These are phyloP conservation scores for Trichonephila clavipes DNA, from an alignment of 1,140 invertebrate genomes.

Conservation along the genomic window DNA sequence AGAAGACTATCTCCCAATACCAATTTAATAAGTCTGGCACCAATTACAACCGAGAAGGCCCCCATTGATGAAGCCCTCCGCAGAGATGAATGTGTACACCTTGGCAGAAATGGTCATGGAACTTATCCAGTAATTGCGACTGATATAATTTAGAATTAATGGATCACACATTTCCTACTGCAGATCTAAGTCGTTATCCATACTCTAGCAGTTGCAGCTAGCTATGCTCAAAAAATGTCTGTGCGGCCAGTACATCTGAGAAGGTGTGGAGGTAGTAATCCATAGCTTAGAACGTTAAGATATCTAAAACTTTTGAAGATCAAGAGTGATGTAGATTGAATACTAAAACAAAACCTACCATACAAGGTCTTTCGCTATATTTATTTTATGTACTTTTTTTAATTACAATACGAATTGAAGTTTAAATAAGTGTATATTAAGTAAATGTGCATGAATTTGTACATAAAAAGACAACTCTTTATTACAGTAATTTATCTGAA, in stretches of 20 bases:
- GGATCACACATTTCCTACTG: background rate
- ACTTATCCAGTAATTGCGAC: background rate
- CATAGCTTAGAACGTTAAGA: background rate
- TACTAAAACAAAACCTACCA: too few relatives aligned
- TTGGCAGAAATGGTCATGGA: background rate
- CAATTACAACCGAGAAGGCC: background rate
- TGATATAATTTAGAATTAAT: background rate
- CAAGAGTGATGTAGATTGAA: background rate
- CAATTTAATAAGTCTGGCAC: background rate
- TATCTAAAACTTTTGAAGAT: background rate
- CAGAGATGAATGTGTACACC: background rate
- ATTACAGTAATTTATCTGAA: too few relatives aligned
- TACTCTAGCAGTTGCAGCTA: background rate
- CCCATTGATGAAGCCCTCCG: background rate
- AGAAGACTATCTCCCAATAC: background rate
- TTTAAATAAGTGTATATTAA: too few relatives aligned
- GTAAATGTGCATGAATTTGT: too few relatives aligned
- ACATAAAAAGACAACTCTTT: too few relatives aligned
- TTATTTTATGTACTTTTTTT: too few relatives aligned
- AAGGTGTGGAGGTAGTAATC: constrained; percentile 25
- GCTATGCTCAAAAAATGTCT: background rate
- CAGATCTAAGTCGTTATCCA: background rate
- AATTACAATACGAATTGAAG: too few relatives aligned
- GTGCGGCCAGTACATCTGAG: background rate
- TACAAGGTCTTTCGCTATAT: too few relatives aligned